Base-by-base conservation (phyloP, 2,113 vertebrate genomes). In the Rhodinocichla rosea region DNA sequence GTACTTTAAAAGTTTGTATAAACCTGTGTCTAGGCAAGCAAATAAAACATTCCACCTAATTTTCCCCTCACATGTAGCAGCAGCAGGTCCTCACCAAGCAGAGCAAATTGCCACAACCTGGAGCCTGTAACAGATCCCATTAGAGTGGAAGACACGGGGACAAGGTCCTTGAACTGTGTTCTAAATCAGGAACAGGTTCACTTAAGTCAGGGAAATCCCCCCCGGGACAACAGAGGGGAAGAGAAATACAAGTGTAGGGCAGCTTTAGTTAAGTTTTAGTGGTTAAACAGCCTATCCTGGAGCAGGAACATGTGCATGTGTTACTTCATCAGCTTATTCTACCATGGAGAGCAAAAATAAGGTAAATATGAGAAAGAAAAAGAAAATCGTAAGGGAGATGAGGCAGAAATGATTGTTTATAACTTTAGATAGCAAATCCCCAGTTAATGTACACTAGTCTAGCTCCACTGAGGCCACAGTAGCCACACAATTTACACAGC, bases 401-500 rank as follows among this genome's bases (percentile, higher is more conserved):
- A 94, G 53, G 37, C 59, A 85, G 59, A 92, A 79, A 49, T 1
- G 0, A 47, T 60, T 90, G 83, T 89, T 76, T 94, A n/a, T 49
- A 71, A 47, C 57, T 74, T 84, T 5, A 79, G 77, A 64, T 73
- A 84, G 70, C 73, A 78, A 92, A 81, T 45, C 40, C 44, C 55
- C 47, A 56, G 84, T 71, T 95, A 80, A 67, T 27, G 26, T 49
- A 52, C 6, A 77, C 44, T 37, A 40, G 35, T 15, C 52, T 71
- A 40, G 59, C 39, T 90, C 68, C 68, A 56, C 60, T 32, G 76
- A 87, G 88, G 86, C 64, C 17, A 0, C 56, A 23, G 64, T 23
- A 63, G 49, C 78, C 84, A 52, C 77, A 86, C 47, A 83, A 73
- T 93, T 95, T 90, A 96, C 77, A 90, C 90, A 79, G 92, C 76